These are phyloP conservation scores for Oscheius sp. DNA, from an alignment of 2,888 invertebrate species.

Conservation along the genomic window DNA sequence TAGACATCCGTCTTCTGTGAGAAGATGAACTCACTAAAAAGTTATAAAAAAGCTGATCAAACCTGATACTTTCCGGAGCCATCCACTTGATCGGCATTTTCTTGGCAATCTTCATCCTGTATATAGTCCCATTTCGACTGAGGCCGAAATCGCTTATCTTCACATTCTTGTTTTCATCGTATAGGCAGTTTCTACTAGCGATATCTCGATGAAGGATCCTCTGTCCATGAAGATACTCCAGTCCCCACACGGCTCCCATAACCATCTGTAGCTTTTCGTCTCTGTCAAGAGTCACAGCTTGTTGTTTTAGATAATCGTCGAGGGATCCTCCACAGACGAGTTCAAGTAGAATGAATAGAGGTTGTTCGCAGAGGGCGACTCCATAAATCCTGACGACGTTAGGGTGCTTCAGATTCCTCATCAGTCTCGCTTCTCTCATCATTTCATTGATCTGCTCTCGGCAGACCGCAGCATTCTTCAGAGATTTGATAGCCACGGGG, in stretches of 20 bases:
- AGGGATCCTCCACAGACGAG: slow-evolving; percentile 19
- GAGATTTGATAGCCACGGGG: slow-evolving; percentile 17
- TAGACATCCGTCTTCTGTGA: slow-evolving; percentile 37
- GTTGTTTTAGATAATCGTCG: slow-evolving; percentile 17
- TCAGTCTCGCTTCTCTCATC: slow-evolving; percentile 27
- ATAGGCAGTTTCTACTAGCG: slow-evolving; percentile 20
- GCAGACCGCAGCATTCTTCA: not conserved
- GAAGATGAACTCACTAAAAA: slow-evolving; percentile 22
- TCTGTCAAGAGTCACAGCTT: slow-evolving; percentile 12
- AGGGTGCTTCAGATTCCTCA: slow-evolving; percentile 15
- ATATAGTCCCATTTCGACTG: slow-evolving; percentile 31
- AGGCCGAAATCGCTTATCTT: slow-evolving; percentile 47
- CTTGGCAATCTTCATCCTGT: slow-evolving; percentile 33
- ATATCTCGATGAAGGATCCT: slow-evolving; percentile 18
- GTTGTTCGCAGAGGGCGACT: slow-evolving; percentile 21
- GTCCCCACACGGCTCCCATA: slow-evolving; percentile 26
- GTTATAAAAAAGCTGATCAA: too few relatives aligned
- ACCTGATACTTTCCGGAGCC: slow-evolving; percentile 37
- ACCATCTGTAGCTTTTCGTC: slow-evolving; percentile 23
- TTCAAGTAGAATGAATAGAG: slow-evolving; percentile 19
- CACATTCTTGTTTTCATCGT: slow-evolving; percentile 24
- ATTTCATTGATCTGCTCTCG: slow-evolving; percentile 21
- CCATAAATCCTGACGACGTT: slow-evolving; percentile 30
- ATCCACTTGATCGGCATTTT: slow-evolving; percentile 34
- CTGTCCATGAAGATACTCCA: slow-evolving; percentile 7